Evolutionary conservation across 64 coral and sea anemone species (phyloP).

Genomic region (Catalaphyllia jardinei): DNA sequence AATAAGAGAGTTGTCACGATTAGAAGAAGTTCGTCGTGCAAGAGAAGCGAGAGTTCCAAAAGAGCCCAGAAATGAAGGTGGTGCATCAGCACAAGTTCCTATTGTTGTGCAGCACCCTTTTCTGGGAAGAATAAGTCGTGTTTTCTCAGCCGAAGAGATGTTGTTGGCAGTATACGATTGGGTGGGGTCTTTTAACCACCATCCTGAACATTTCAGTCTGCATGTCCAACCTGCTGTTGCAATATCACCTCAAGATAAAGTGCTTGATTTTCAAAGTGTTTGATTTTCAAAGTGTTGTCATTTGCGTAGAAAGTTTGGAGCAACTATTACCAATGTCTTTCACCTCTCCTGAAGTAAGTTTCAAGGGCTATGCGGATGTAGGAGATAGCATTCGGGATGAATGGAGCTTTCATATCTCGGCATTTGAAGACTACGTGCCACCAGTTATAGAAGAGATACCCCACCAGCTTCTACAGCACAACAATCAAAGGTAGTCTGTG

Average conservation of each 20-base stretch:
- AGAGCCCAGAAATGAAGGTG: background rate
- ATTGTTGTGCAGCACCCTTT: slow-evolving; percentile 40
- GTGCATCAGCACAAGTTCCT: background rate
- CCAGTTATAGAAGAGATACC: too few species aligned
- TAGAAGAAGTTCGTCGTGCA: slow-evolving; percentile 9
- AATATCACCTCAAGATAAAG: slow-evolving; percentile 38
- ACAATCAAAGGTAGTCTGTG: too few species aligned
- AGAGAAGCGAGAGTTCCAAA: slow-evolving; percentile 8
- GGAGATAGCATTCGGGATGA: background rate
- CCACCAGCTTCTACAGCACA: too few species aligned
- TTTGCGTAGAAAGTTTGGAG: slow-evolving; percentile 26
- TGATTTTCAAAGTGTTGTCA: slow-evolving; percentile 26
- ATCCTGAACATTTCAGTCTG: slow-evolving; percentile 31
- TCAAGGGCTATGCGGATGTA: slow-evolving; percentile 37
- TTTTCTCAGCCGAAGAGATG: slow-evolving; percentile 11
- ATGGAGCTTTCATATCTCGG: background rate
- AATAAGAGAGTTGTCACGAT: background rate
- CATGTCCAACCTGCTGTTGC: slow-evolving; percentile 5
- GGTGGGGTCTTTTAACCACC: slow-evolving; percentile 4
- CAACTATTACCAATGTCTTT: slow-evolving; percentile 4
- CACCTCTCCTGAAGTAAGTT: slow-evolving; percentile 33
- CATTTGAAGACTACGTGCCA: too few species aligned
- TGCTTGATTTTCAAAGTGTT: slow-evolving; percentile 8
- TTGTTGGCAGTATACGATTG: slow-evolving; percentile 35
- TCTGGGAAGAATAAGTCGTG: slow-evolving; percentile 26